A percentile compares a stretch with the other conserved stretches of the same genome.
These are phyloP conservation scores for Melitaea cinxia DNA, from an alignment of 1,140 invertebrate genomes.

Conservation along the genomic window DNA sequence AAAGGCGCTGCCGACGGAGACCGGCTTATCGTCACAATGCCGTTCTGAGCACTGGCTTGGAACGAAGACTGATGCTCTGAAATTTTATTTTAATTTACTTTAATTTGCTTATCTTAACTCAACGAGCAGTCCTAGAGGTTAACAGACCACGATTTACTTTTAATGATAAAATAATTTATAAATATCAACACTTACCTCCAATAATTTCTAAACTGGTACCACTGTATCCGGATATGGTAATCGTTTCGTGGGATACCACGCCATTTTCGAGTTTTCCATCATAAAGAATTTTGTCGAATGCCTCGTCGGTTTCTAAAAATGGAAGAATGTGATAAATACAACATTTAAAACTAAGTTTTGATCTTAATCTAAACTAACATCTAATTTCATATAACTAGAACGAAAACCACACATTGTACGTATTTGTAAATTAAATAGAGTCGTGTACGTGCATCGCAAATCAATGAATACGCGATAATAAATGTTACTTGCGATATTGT, in stretches of 20 bases:
- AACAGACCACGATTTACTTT: too few relatives aligned
- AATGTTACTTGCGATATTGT: neutral
- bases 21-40: constrained; percentile 37
- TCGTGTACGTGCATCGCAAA: neutral
- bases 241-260: constrained; percentile 49
- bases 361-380: constrained; percentile 20
- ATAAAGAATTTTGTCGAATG: constrained; percentile 55
- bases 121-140: too few relatives aligned
- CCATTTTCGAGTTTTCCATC: constrained; percentile 44
- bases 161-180: too few relatives aligned
- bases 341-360: constrained; percentile 13
- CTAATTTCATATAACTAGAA: constrained; percentile 21
- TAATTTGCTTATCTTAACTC: neutral
- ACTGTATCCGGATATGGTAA: constrained; percentile 42
- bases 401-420: constrained; percentile 46
- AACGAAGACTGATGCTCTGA: constrained; percentile 48
- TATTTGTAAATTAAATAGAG: neutral
- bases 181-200: constrained; percentile 48
- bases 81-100: neutral
- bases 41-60: constrained; percentile 29
- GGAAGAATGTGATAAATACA: neutral
- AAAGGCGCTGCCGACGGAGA: constrained; percentile 23
- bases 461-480: neutral
- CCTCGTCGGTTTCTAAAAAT: constrained; percentile 11
- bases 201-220: constrained; percentile 43